Conservation (phyloP, 92 coral and sea anemone species). For the Metridium senile region DNA sequence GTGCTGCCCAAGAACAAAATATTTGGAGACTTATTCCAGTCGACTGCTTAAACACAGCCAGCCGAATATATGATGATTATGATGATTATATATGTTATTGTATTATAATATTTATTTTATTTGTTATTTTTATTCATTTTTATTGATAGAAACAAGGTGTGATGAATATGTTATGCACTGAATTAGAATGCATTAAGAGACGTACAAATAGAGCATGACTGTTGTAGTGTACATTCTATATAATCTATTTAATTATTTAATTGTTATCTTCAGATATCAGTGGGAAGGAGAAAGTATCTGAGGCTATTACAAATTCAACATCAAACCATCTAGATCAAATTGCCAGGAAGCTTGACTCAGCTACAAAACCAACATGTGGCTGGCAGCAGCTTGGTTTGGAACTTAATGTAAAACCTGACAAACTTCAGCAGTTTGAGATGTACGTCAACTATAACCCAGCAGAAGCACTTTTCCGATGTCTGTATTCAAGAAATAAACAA, state of each 20-base stretch:
- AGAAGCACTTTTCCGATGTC: neutral
- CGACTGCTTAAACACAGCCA: no score
- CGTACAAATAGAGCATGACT: neutral
- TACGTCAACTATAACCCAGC: constrained; percentile 14
- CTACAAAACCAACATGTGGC: constrained; percentile 2
- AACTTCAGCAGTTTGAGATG: constrained; percentile 3
- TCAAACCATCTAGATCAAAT: constrained; percentile 19
- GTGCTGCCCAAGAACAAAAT: no score
- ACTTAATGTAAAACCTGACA: neutral
- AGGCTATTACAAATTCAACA: constrained; percentile 12
- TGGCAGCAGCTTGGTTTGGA: constrained; percentile 13
- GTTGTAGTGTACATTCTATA: constrained; percentile 1
- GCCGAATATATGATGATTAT: no score
- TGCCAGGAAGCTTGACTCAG: constrained; percentile 20
- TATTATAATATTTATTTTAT: no score
- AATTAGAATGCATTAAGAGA: no score
- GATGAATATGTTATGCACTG: no score
- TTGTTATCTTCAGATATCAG: neutral
- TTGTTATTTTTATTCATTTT: no score
- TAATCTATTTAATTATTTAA: neutral
- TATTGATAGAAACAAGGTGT: no score
- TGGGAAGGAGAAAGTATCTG: constrained; percentile 5
- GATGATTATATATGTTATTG: no score
- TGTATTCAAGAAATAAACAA: neutral
- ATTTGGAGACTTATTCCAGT: no score